Percentiles rank a stretch among this genome's conserved stretches.
phyloP scores from a whole-genome alignment of 2,113 vertebrate species.

The Paratilapia polleni region DNA sequence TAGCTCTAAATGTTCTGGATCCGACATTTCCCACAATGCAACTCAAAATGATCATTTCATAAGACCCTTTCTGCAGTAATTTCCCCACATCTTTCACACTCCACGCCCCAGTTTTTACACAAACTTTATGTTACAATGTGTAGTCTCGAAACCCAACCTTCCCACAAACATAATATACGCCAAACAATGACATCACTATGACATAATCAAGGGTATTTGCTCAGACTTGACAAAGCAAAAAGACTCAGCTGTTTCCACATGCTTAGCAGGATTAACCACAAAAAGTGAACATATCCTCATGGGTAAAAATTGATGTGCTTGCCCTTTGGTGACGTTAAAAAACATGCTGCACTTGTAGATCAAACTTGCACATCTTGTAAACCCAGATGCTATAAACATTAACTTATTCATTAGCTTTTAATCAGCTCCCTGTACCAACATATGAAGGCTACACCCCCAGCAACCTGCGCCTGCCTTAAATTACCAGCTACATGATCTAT shows the following conservation, averaged over 20 bases:
- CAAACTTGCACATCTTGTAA: not conserved
- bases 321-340: not conserved
- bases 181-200: not conserved
- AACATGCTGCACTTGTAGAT: not conserved
- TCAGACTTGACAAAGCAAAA: not conserved
- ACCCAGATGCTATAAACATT: not conserved
- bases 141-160: not conserved
- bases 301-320: not conserved
- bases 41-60: not conserved
- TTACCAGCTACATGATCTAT: conserved; percentile 13
- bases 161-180: too few relatives aligned
- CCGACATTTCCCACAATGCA: not conserved
- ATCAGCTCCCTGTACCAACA: not conserved
- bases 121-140: too few relatives aligned
- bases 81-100: not conserved
- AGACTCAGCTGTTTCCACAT: accelerated
- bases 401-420: not conserved
- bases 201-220: not conserved
- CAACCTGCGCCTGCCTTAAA: not conserved
- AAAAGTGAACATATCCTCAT: not conserved
- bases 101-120: too few relatives aligned
- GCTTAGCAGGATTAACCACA: not conserved
- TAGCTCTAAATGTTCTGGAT: not conserved
- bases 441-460: not conserved
- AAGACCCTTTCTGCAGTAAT: accelerated